Conservation (phyloP, 2,113 vertebrate species). For the Limanda limanda region DNA sequence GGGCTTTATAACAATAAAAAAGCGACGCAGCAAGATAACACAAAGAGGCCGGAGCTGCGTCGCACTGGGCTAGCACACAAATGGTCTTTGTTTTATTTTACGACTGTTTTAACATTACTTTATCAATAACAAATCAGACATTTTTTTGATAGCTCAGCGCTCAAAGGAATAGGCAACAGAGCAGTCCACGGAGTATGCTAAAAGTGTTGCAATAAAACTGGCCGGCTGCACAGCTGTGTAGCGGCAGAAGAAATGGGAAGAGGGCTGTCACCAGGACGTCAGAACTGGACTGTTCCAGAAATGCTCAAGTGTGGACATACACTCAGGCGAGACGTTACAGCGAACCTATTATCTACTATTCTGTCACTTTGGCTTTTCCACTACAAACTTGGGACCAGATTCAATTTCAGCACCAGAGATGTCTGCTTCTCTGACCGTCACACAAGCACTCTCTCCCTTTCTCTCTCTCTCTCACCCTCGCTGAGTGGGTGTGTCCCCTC, state of each 20-base stretch:
- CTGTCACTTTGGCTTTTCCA: conserved; percentile 83
- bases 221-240: conserved; percentile 69
- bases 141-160: conserved; percentile 78
- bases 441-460: background rate
- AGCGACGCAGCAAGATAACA: conserved; percentile 58
- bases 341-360: conserved; percentile 86
- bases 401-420: conserved; percentile 83
- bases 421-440: conserved; percentile 76
- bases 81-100: conserved; percentile 73
- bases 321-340: conserved; percentile 84
- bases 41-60: conserved; percentile 22
- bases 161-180: conserved; percentile 71
- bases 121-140: conserved; percentile 81
- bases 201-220: conserved; percentile 71
- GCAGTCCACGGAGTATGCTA: conserved; percentile 65
- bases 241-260: conserved; percentile 71
- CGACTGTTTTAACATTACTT: conserved; percentile 74
- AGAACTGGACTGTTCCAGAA: conserved; percentile 79
- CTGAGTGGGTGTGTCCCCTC: conserved; percentile 72
- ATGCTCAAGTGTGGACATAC: conserved; percentile 83
- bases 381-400: conserved; percentile 82
- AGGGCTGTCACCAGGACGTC: conserved; percentile 81
- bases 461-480: conserved; percentile 43
- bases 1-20: conserved; percentile 55
- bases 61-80: conserved; percentile 57